These are phyloP conservation scores for Grammomys dolichurus DNA, from an alignment of 2,113 vertebrate genomes.

Conservation along the genomic window DNA sequence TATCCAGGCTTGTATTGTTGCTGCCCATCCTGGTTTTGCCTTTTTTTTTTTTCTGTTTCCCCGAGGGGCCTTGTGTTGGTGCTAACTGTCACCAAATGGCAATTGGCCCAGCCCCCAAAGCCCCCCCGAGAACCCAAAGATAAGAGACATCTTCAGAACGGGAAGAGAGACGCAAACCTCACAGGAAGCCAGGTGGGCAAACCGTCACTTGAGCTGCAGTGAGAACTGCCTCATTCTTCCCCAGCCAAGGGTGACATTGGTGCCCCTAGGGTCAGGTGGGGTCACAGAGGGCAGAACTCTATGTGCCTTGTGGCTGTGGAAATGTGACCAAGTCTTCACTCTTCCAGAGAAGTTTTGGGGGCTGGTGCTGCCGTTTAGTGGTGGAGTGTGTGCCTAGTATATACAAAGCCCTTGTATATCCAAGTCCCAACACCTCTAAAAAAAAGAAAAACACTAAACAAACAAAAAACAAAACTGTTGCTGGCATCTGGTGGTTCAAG, in stretches of 20 bases:
- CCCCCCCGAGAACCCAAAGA: constrained; percentile 59
- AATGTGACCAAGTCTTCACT: background rate
- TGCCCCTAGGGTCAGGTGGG: background rate
- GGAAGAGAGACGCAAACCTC: constrained; percentile 57
- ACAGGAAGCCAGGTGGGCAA: constrained; percentile 80
- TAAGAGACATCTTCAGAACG: constrained; percentile 58
- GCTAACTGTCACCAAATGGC: constrained; percentile 65
- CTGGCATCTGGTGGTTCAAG: background rate
- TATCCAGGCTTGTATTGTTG: too few relatives aligned
- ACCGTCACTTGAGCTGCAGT: constrained; percentile 46
- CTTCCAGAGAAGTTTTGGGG: background rate
- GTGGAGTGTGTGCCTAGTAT: background rate
- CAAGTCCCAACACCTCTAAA: background rate
- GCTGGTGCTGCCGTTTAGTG: too few relatives aligned
- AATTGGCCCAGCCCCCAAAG: constrained; percentile 35
- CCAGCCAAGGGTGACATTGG: background rate
- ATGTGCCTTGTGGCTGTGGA: background rate
- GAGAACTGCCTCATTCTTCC: background rate
- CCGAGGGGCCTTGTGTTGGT: background rate
- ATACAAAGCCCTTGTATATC: background rate
- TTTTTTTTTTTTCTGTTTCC: background rate
- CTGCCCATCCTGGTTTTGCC: background rate
- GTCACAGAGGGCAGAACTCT: background rate
- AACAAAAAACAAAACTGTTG: background rate
- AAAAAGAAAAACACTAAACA: background rate